Base-by-base conservation (phyloP, 2,888 invertebrate species). In the Baronia brevicornis region DNA sequence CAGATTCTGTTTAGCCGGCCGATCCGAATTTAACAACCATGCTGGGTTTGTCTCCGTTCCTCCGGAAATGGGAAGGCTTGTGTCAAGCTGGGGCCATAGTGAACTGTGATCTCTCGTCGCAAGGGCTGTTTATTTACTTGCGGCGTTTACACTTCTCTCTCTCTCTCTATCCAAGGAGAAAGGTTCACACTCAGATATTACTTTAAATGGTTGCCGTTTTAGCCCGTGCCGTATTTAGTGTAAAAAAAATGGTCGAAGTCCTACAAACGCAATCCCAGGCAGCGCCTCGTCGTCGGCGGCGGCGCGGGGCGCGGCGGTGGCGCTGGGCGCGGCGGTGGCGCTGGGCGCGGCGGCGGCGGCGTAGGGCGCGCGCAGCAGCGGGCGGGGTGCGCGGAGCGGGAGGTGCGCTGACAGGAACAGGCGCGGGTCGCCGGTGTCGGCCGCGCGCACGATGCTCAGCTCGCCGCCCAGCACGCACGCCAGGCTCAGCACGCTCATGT, bases 261-360 rank as follows among this genome's bases (percentile, higher is more conserved):
- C 67, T 25, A 79, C 79, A 30, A 54, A 75, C 25, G 60, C 61
- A 13, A 77, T 54, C 2, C 54, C 55, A 4, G 58, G 58, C 42
- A 58, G 36, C 24, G 58, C 57, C 36, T 79, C 78, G 3, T 72
- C 77, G 1, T 58, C 20, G 35, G 29, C 29, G 25, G 35, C 28
- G 12, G 24, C 18, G 35, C 14, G 20, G 44, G 15, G 25, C 5
- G 29, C 17, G 26, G n/a, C 29, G 30, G 22, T 30, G 19, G 18
- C 32, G 24, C 29, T 7, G 32, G 35, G 21, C 26, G 35, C 9
- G 30, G 35, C 25, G 32, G 27, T 20, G 33, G 25, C 32, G 23
- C 7, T 15, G 1, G 9, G 22, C 6, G 17, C 14, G 28, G 24
- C 4, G 23, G 6, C 19, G 12, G 17, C 4, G 20, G 23, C 37